Conservation (phyloP, 2,888 invertebrate genomes). For the Neria commutata region DNA sequence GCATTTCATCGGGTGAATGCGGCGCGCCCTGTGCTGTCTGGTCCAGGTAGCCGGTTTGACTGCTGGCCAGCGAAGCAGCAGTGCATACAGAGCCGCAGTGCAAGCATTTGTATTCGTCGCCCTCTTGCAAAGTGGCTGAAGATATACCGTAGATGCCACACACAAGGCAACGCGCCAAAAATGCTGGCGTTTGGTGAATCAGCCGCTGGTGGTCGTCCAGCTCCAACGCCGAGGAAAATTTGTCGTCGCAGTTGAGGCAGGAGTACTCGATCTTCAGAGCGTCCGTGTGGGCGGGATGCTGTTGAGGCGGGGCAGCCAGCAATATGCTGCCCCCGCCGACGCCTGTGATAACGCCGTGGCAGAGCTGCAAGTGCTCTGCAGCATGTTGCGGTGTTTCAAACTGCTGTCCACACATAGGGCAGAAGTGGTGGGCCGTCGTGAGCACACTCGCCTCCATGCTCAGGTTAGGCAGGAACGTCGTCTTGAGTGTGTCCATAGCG, state of each 20-base stretch:
- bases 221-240: slow-evolving; percentile 53
- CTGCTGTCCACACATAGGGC: slow-evolving; percentile 59
- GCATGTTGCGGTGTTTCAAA: slow-evolving; percentile 54
- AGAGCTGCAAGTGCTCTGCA: slow-evolving; percentile 57
- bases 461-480: slow-evolving; percentile 58
- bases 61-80: slow-evolving; percentile 45
- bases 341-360: slow-evolving; percentile 48
- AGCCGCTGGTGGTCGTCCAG: slow-evolving; percentile 57
- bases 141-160: slow-evolving; percentile 58
- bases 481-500: slow-evolving; percentile 55
- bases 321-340: slow-evolving; percentile 39
- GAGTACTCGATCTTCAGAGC: slow-evolving; percentile 51
- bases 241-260: slow-evolving; percentile 58
- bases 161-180: slow-evolving; percentile 56
- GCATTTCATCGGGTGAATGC: slow-evolving; percentile 49
- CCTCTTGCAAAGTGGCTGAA: slow-evolving; percentile 49
- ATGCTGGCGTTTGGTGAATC: slow-evolving; percentile 53
- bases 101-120: slow-evolving; percentile 57
- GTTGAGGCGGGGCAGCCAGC: slow-evolving; percentile 39
- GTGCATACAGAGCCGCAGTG: slow-evolving; percentile 56
- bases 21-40: slow-evolving; percentile 47
- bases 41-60: slow-evolving; percentile 47
- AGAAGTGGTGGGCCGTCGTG: slow-evolving; percentile 48
- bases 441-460: slow-evolving; percentile 56
- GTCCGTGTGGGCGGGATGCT: slow-evolving; percentile 38